Base-by-base conservation (phyloP, 2,888 invertebrate genomes). In the Mimas tiliae region DNA sequence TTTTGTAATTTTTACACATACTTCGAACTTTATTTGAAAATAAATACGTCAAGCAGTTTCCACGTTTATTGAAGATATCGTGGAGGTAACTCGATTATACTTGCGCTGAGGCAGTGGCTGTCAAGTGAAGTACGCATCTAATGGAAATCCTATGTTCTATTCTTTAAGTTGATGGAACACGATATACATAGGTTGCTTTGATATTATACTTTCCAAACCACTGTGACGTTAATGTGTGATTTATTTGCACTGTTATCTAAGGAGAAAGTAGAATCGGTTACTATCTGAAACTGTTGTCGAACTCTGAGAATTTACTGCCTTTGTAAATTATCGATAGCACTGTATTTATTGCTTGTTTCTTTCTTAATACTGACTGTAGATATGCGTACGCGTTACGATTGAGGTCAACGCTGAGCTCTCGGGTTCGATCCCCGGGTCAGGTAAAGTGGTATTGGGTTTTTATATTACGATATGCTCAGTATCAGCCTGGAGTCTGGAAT, bases 101-200 rank as follows among this genome's bases (percentile, higher is more conserved):
- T 80, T 80, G 74, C 77, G 82, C 19, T 78, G 81, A 76, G 77
- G 75, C 83, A 81, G 75, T 74, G 78, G 81, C 86, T 87, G 89
- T 89, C 89, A 86, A 85, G 81, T 78, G 83, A 85, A 88, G 86
- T 86, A 87, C 80, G 79, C 77, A 83, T 81, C 87, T 91, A 91
- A 91, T 92, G 92, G 91, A 88, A 87, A 88, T 89, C 85, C 85
- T 86, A 80, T 91, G 90, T 91, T 83, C 81, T 77, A 66, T 72
- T 78, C 72, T 69, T 76, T 83, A 80, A 84, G 84, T 81, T 79
- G 78, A 77, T 75, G 77, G 74, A 76, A 75, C 75, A 70, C 70
- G 68, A 76, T 73, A 11, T 62, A 38, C 9, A 38, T 62, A 62
- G 48, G 16, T 33, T 63, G 47, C 48, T 63, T 27, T 48, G 48